These are phyloP conservation scores for Shinisaurus crocodilurus DNA, from an alignment of 2,113 vertebrate species.

Conservation along the genomic window DNA sequence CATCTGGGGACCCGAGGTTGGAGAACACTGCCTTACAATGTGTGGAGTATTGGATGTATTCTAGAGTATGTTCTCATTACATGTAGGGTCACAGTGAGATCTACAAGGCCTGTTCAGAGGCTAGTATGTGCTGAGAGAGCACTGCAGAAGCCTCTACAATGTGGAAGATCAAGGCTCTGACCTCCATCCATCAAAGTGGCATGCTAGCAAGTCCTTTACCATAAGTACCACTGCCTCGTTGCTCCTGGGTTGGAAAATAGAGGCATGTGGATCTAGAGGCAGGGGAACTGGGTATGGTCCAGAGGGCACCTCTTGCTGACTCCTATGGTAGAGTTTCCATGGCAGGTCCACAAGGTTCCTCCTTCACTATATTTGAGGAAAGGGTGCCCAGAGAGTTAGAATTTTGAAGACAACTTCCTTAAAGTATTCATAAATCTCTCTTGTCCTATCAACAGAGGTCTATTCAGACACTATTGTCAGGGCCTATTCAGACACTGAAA, in stretches of 20 bases:
- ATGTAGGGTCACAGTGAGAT: not conserved
- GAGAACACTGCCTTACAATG: too few relatives aligned
- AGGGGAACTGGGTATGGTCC: not conserved
- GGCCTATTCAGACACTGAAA: too few relatives aligned
- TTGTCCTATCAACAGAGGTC: not conserved
- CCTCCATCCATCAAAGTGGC: not conserved
- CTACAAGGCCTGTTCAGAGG: not conserved
- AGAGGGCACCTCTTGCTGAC: not conserved
- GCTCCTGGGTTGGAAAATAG: not conserved
- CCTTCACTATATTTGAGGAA: not conserved
- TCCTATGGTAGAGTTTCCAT: not conserved
- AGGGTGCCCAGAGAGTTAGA: not conserved
- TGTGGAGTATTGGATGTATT: not conserved
- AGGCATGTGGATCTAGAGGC: not conserved
- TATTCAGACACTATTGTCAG: not conserved
- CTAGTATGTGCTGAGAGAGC: too few relatives aligned
- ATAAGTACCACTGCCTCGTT: not conserved
- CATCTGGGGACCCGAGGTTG: too few relatives aligned
- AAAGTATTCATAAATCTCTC: not conserved
- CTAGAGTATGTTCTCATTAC: not conserved
- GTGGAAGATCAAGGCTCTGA: not conserved
- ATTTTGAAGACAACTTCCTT: not conserved
- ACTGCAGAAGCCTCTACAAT: not conserved
- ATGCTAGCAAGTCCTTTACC: not conserved
- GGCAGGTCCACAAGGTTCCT: not conserved